Base-by-base conservation (phyloP, 2,797 vertebrate genomes). In the Sus cebifrons region DNA sequence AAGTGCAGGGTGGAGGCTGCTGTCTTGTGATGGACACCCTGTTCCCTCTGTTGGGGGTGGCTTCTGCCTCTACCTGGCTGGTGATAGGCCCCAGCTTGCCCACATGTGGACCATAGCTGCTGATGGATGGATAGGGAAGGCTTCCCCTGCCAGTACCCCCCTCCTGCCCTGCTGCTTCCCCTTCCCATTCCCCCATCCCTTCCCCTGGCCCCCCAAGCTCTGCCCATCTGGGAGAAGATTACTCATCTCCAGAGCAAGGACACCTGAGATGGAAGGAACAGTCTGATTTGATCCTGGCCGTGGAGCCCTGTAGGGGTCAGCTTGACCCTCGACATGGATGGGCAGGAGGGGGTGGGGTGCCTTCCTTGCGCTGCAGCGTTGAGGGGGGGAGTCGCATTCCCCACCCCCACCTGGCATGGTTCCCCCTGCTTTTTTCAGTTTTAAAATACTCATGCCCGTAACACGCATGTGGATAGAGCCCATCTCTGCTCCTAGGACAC, bases 171-270 rank as follows among this genome's bases (percentile, higher is more conserved):
- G 44, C 44, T 2, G 12, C 6, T 70, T 49, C 44, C 62, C 1
- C 0, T 7, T 49, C 44, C 3, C 23, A 4, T 70, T 36, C 36
- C 62, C 18, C 25, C 17, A n/a, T 14, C 4, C 6, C 1, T 0
- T 2, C 13, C 87, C 40, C 27, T 12, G 23, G 29, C 4, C 16
- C 70, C 36, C 11, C 27, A 9, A 67, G n/a, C 36, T 25, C 36
- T 58, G 52, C 52, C 75, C 29, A 21, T 1, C 49, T 77, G 75
- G 17, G 11, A 56, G 17, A 56, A 77, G 11, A 18, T 56, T 56
- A 6, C n/a, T 77, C 75, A n/a, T n/a, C 29, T 56, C n/a, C 52
- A 32, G 75, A 56, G 52, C 52, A 77, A 18, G 20, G 52, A 18
- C 75, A 2, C 73, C 20, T 8, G 17, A 83, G 62, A 40, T 0